Evolutionary conservation across 1,140 invertebrate species (phyloP).

Genomic region (Sipha flava): DNA sequence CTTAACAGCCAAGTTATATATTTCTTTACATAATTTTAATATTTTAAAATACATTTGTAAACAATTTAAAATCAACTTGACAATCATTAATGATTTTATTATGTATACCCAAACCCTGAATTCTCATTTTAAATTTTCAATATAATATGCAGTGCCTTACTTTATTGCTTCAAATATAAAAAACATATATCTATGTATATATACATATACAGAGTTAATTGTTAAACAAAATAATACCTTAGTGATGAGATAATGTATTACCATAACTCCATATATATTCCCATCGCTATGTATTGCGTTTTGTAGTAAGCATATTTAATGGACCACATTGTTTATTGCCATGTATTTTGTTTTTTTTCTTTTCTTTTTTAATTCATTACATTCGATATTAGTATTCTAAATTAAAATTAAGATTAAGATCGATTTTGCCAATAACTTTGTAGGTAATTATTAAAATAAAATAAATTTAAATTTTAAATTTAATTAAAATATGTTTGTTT

Average conservation of each 20-base stretch:
- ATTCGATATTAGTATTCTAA: conserved; percentile 17
- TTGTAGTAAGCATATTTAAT: neutral
- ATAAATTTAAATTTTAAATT: neutral
- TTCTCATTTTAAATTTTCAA: neutral
- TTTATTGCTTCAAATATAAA: conserved; percentile 5
- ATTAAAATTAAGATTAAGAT: neutral
- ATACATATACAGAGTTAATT: neutral
- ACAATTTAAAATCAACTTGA: neutral
- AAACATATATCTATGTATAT: neutral
- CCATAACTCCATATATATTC: neutral
- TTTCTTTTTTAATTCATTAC: neutral
- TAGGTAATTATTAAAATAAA: neutral
- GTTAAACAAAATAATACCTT: neutral
- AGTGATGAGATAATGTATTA: neutral
- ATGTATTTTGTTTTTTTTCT: neutral
- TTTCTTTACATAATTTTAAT: too few species aligned
- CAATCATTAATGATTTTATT: conserved; percentile 13
- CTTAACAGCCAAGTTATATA: too few species aligned
- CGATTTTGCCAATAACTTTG: neutral
- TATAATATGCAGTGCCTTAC: conserved; percentile 14
- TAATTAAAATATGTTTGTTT: neutral
- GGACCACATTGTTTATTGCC: neutral
- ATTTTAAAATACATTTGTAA: neutral
- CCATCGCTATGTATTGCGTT: neutral
- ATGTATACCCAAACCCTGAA: neutral